Evolutionary conservation across 2,113 vertebrate species (phyloP), one percentile per base, ranked within the genome.

Genomic region (Epinephelus cyanopodus): DNA sequence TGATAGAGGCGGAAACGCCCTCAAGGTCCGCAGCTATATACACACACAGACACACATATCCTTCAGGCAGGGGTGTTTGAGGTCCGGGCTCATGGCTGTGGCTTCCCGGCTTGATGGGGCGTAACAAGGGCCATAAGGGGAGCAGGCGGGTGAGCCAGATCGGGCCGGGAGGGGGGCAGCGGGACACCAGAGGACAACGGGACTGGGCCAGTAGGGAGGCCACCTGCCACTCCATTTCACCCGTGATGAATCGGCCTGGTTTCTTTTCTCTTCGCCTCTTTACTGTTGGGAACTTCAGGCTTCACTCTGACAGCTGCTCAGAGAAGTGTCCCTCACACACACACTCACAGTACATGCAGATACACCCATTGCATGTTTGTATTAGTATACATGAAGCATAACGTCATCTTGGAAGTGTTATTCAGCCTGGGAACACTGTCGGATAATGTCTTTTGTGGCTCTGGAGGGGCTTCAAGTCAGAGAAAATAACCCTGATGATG

Each of bases 1-100:
- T 88, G 92, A 88, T 89, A 47, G 79, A 84, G 83, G 80, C 37
- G 13, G 81, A 79, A 81, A 90, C 69, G 39, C 83, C 88, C 92
- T 86, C 85, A 81, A 89, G 89, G 82, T 88, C 82, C 72, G 56
- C 58, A 76, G 72, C 54, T 47, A 84, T 14, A 74, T 25, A 61
- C 68, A 68, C 67, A 79, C 73, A 73, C 72, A 27, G 48, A 71
- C 64, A 50, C 68, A 58, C 68, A 68, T 12, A 80, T 86, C 78
- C 65, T 70, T 77, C 68, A 89, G 66, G 19, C 81, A n/a, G 64
- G 75, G 57, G 74, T 27, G 60, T 74, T 77, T 4, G 74, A 78
- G 81, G 85, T 63, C 57, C 6, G 11, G 74, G 37, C 64, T 77
- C 42, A 23, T 68, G 62, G 62, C 60, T 54, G 68, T 21, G 73